Evolutionary conservation across 2,888 invertebrate genomes (phyloP), one percentile per base, ranked within the genome.

Genomic region (Trichogramma evanescens): DNA sequence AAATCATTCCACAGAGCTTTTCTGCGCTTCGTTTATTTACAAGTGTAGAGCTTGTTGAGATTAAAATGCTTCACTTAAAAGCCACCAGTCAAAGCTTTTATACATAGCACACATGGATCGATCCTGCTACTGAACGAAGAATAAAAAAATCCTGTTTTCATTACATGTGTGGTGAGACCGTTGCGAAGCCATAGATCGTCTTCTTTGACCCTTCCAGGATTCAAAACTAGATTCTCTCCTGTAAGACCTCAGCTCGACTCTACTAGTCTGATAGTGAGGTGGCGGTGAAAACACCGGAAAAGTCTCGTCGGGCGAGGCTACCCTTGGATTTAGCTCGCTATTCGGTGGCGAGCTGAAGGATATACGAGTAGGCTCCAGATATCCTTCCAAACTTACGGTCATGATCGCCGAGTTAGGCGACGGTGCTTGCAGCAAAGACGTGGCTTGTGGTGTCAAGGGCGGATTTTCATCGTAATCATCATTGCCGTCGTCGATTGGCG

Each of bases 81-180:
- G 26, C 26, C 26, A 26, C 26, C 26, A 26, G 26, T 26, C 26
- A 26, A 26, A 26, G 26, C 26, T 26, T 26, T 26, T 26, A 26
- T 26, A 26, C 26, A 26, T 26, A 26, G 26, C 26, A 26, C 26
- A 26, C 26, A 26, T 26, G 26, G 26, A 26, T 26, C 26, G 26
- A 26, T 26, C 26, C 26, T 2, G 26, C 26, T 26, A 26, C 26
- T 26, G 26, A 26, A 26, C 26, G 3, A 26, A 26, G 26, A 26
- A 3, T 0, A 26, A 26, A 26, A 26, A 26, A 26, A 26, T 26
- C 26, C 26, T 26, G 26, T 26, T 26, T 26, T 26, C 3, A 67
- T 89, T 93, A 94, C 94, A 94, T 83, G 91, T 92, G 78, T 93
- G 93, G 83, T 94, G 93, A 69, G 93, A 93, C 72, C 83, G 88